Percentiles rank a stretch among this genome's conserved stretches.
phyloP scores from a whole-genome alignment of 2,113 vertebrate genomes.

The Carassius gibelio region DNA sequence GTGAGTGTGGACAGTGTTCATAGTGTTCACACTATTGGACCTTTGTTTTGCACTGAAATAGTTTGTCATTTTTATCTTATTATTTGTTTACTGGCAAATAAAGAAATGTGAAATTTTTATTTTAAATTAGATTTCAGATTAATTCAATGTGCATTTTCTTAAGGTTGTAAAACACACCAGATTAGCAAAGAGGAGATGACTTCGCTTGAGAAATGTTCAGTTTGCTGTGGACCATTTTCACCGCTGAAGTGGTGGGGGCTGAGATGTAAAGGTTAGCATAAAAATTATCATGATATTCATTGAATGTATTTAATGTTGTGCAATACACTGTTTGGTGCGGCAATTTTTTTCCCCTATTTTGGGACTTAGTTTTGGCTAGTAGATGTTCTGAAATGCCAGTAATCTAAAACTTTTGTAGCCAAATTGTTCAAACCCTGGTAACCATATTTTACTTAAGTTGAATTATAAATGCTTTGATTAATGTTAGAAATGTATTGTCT shows the following conservation, averaged over 20 bases:
- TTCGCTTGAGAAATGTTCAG: background rate
- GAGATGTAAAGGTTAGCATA: background rate
- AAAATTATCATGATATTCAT: background rate
- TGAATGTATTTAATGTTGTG: background rate
- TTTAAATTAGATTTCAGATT: background rate
- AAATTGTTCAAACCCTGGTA: no score
- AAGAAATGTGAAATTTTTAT: background rate
- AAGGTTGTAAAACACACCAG: constrained; percentile 1
- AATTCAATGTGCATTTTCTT: background rate
- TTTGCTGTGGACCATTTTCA: background rate
- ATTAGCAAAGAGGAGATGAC: background rate
- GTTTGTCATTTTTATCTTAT: no score
- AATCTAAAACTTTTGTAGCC: no score
- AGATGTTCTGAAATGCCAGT: no score
- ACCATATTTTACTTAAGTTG: no score
- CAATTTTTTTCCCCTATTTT: no score
- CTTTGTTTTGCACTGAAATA: no score
- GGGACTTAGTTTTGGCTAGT: no score
- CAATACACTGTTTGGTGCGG: background rate
- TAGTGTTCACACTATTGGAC: no score
- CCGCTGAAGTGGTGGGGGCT: constrained; percentile 8
- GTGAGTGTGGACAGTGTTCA: no score
- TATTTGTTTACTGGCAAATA: background rate
- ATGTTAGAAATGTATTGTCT: background rate
- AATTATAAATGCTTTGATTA: background rate